These are phyloP conservation scores for Aporrectodea caliginosa DNA, from an alignment of 1,140 invertebrate species.

Conservation along the genomic window DNA sequence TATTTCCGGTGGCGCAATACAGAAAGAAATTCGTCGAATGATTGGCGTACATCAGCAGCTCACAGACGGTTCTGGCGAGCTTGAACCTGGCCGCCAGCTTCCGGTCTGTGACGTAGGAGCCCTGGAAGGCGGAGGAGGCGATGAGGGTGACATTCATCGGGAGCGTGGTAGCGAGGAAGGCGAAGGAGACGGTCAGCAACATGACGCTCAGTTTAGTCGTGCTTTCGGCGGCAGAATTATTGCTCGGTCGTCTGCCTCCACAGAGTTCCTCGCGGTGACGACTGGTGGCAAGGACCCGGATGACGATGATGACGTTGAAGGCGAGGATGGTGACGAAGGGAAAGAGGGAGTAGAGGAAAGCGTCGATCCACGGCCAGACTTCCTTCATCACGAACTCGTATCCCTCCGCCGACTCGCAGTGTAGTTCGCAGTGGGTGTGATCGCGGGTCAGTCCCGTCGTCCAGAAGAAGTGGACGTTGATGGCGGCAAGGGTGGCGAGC, in stretches of 20 bases:
- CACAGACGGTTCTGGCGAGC: neutral
- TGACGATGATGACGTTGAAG: constrained; percentile 28
- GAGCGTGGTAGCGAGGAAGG: constrained; percentile 50
- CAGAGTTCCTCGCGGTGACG: neutral
- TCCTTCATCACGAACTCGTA: constrained; percentile 36
- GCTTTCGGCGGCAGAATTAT: constrained; percentile 34
- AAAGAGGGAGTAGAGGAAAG: constrained; percentile 45
- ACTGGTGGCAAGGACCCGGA: neutral
- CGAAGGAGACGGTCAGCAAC: constrained; percentile 50
- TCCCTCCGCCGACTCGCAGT: constrained; percentile 6
- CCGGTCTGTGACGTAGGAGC: neutral
- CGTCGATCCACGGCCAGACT: constrained; percentile 49
- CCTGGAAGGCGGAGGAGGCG: constrained; percentile 40
- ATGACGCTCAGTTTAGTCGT: constrained; percentile 47
- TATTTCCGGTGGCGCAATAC: neutral
- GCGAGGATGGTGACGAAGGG: constrained; percentile 43
- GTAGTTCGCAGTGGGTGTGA: too few species aligned
- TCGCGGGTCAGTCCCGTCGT: neutral
- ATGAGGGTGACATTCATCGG: constrained; percentile 50
- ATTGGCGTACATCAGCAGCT: neutral
- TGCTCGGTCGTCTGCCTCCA: neutral
- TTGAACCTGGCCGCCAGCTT: neutral
- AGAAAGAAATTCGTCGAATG: neutral
- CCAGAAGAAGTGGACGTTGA: constrained; percentile 33
- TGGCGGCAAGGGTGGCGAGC: neutral